Evolutionary conservation across 2,113 vertebrate genomes (phyloP).

Genomic region (Hyla sarda): DNA sequence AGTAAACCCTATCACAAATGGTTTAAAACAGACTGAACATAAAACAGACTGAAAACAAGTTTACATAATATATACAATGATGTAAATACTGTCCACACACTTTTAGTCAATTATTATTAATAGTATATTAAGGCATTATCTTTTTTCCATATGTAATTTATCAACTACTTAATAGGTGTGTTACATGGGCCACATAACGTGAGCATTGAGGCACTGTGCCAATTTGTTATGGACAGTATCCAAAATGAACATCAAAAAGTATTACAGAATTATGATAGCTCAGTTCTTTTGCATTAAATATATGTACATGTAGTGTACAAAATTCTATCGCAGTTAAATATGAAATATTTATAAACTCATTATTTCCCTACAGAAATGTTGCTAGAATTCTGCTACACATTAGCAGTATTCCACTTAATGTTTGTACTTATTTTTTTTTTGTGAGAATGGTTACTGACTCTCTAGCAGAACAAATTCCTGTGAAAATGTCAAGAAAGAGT

Average conservation of each 20-base stretch:
- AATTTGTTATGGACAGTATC: not conserved
- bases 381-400: not conserved
- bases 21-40: no score
- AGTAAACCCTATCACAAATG: no score
- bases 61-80: not conserved
- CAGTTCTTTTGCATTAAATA: not conserved
- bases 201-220: not conserved
- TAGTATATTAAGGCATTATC: not conserved
- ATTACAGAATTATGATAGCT: not conserved
- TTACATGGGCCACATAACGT: not conserved
- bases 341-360: conserved; percentile 19
- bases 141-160: not conserved
- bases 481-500: conserved; percentile 24
- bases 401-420: conserved; percentile 6
- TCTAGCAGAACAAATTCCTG: conserved; percentile 18
- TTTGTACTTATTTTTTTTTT: conserved; percentile 16
- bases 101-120: not conserved
- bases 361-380: not conserved
- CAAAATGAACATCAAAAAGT: not conserved
- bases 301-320: not conserved
- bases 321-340: not conserved
- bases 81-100: not conserved
- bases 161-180: not conserved
- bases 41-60: no score
- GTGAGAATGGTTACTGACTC: conserved; percentile 28